Conservation (phyloP, 2,888 invertebrate species). For the Spicauda simplicius region DNA sequence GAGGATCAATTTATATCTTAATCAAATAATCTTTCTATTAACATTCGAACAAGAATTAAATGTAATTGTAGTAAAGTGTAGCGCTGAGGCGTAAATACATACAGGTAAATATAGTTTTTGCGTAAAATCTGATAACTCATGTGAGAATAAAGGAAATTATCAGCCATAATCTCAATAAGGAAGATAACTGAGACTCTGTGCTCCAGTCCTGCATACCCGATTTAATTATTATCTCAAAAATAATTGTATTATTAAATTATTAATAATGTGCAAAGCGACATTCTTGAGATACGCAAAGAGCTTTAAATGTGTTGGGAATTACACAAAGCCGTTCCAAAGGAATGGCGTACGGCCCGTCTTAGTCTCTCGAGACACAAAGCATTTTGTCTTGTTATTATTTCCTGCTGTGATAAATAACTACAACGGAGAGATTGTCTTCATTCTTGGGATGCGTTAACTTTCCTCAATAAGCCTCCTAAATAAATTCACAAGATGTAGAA, state of each 20-base stretch:
- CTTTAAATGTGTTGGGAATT: slow-evolving; percentile 5
- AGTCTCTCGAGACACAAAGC: not conserved
- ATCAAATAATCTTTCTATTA: too few relatives aligned
- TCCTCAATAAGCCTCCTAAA: not conserved
- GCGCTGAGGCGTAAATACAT: too few relatives aligned
- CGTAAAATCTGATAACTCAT: not conserved
- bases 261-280: slow-evolving; percentile 1
- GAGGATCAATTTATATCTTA: too few relatives aligned
- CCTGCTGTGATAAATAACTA: slow-evolving; percentile 2
- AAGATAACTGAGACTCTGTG: not conserved
- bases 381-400: slow-evolving; percentile 4
- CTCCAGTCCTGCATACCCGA: not conserved
- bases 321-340: slow-evolving; percentile 4
- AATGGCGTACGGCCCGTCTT: not conserved
- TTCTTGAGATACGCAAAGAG: slow-evolving; percentile 6
- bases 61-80: too few relatives aligned
- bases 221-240: not conserved
- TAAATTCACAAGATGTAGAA: too few relatives aligned
- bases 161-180: not conserved
- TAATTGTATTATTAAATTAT: not conserved
- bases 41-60: too few relatives aligned
- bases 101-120: too few relatives aligned
- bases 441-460: not conserved
- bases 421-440: slow-evolving; percentile 1
- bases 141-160: not conserved